A percentile compares a stretch with the other conserved stretches of the same genome.
phyloP scores from a whole-genome alignment of 2,797 vertebrate genomes.

The Apogon hyalosoma region DNA sequence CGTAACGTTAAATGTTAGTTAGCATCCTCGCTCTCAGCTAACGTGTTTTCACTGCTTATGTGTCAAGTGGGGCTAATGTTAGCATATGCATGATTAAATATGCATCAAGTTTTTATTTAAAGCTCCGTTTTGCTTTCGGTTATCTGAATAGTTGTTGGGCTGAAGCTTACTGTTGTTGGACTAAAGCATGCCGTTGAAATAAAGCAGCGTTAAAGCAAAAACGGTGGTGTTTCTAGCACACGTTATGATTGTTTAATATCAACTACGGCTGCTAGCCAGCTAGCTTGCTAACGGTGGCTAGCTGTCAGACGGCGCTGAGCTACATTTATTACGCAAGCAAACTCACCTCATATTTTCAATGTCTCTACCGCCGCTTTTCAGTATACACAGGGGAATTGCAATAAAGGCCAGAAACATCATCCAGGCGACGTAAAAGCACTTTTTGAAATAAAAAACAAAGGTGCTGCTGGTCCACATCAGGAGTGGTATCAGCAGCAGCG shows the following conservation, averaged over 20 bases:
- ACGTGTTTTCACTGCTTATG: conserved; percentile 3
- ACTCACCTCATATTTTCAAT: conserved; percentile 94
- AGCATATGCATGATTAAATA: conserved; percentile 45
- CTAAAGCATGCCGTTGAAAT: no score
- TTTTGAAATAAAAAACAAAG: conserved; percentile 88
- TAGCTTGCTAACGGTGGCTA: conserved; percentile 65
- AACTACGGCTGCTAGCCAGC: conserved; percentile 29
- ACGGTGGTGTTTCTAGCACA: background rate
- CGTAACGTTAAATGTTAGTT: conserved; percentile 10
- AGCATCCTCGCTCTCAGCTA: conserved; percentile 37
- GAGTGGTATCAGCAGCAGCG: conserved; percentile 81
- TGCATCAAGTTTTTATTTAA: background rate
- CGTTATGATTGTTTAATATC: conserved; percentile 12
- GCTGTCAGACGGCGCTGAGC: conserved; percentile 50
- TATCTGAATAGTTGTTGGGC: fast-evolving
- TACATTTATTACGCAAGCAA: conserved; percentile 51
- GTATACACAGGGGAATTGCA: conserved; percentile 83
- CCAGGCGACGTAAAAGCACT: conserved; percentile 88
- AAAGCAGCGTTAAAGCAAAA: background rate
- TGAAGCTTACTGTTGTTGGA: fast-evolving
- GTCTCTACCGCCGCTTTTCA: conserved; percentile 92
- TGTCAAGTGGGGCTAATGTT: conserved; percentile 49
- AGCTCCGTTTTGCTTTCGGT: background rate
- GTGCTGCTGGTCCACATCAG: conserved; percentile 86
- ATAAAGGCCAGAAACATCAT: conserved; percentile 79